Evolutionary conservation across 2,113 vertebrate genomes (phyloP).

Genomic region (Scytalopus superciliaris): DNA sequence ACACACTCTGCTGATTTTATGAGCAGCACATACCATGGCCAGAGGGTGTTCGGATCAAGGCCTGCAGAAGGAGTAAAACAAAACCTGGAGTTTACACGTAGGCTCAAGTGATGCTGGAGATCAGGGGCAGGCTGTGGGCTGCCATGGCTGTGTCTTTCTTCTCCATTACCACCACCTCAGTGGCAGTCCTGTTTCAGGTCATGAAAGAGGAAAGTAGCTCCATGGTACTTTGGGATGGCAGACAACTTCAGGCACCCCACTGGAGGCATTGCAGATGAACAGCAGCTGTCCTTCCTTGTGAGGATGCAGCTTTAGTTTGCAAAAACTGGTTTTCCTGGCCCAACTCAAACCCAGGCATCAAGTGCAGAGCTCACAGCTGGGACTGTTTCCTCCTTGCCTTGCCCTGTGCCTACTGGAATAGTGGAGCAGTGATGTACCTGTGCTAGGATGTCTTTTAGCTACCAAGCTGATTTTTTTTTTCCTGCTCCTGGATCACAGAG

Average conservation of each 20-base stretch:
- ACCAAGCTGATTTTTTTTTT: rapidly evolving
- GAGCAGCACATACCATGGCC: not conserved
- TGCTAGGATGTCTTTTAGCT: not conserved
- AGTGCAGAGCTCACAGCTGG: not conserved
- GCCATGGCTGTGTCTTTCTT: not conserved
- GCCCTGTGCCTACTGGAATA: not conserved
- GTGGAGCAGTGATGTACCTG: not conserved
- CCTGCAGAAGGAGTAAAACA: not conserved
- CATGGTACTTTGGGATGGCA: not conserved
- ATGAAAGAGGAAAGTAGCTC: not conserved
- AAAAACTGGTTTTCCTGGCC: not conserved
- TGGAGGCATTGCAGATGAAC: not conserved
- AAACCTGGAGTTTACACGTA: not conserved
- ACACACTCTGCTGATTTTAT: not conserved
- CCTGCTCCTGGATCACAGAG: not conserved
- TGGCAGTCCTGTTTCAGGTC: not conserved
- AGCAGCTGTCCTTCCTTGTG: not conserved
- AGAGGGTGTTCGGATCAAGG: not conserved
- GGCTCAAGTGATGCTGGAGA: not conserved
- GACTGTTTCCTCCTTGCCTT: not conserved
- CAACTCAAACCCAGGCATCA: not conserved
- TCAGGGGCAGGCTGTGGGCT: not conserved
- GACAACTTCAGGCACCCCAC: rapidly evolving
- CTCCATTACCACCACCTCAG: not conserved
- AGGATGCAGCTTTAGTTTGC: not conserved